Conservation (phyloP, 2,888 invertebrate genomes). For the Pogonocherus hispidulus region DNA sequence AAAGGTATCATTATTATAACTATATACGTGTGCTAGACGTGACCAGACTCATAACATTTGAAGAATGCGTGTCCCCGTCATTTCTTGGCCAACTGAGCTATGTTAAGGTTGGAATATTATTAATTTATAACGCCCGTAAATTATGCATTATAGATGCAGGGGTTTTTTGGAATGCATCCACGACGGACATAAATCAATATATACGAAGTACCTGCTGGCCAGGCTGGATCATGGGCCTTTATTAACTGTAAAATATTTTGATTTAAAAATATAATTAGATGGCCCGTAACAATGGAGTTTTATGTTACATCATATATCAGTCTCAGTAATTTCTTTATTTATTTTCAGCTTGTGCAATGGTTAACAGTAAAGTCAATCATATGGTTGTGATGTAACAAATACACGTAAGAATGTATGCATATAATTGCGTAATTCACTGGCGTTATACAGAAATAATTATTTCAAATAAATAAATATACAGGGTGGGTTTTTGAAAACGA, state of each 20-base stretch:
- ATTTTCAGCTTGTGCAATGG: too few species aligned
- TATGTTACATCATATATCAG: not conserved
- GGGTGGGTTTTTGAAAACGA: too few species aligned
- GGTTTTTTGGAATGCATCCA: slow-evolving; percentile 19
- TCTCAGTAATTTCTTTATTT: too few species aligned
- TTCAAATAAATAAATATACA: too few species aligned
- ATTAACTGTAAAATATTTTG: not conserved
- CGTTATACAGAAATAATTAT: too few species aligned
- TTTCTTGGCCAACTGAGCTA: slow-evolving; percentile 35
- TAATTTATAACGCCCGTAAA: slow-evolving; percentile 56
- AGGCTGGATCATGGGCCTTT: not conserved
- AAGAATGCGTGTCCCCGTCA: slow-evolving; percentile 52
- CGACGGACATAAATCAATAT: slow-evolving; percentile 1
- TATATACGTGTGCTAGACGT: slow-evolving; percentile 59
- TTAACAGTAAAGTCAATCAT: too few species aligned
- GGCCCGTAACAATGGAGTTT: not conserved
- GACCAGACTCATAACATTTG: slow-evolving; percentile 58
- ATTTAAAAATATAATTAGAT: not conserved
- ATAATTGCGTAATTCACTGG: too few species aligned
- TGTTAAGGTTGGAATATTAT: slow-evolving; percentile 54
- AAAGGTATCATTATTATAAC: slow-evolving; percentile 61
- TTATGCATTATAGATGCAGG: slow-evolving; percentile 47
- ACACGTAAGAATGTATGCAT: too few species aligned
- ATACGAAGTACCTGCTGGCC: not conserved
- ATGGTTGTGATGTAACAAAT: too few species aligned